Conservation (phyloP, 2,888 invertebrate genomes). For the Fissipunctia ypsillon region DNA sequence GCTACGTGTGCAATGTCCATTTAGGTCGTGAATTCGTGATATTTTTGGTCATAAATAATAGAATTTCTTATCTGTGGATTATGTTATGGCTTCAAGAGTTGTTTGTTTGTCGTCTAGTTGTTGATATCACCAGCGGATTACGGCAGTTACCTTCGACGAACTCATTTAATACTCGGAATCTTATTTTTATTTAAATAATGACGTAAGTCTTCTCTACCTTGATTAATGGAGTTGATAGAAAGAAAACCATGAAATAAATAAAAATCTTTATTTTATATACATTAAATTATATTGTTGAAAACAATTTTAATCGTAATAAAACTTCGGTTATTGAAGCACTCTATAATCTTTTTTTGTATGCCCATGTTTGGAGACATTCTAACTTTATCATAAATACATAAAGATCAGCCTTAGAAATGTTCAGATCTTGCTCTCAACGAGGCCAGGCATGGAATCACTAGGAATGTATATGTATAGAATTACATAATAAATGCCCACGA, state of each 20-base stretch:
- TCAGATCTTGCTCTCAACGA: constrained; percentile 85
- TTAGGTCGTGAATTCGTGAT: constrained; percentile 27
- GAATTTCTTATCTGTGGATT: constrained; percentile 58
- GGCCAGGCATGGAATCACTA: constrained; percentile 77
- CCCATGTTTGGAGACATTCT: constrained; percentile 72
- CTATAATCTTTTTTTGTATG: constrained; percentile 79
- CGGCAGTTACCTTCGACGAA: constrained; percentile 45
- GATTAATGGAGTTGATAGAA: constrained; percentile 41
- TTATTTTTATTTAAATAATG: constrained; percentile 30
- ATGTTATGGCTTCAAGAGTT: constrained; percentile 35
- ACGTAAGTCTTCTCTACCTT: constrained; percentile 40
- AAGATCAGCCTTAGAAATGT: constrained; percentile 85
- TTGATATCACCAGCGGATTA: constrained; percentile 44
- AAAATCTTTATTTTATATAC: constrained; percentile 90
- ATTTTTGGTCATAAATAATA: constrained; percentile 37
- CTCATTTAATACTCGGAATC: constrained; percentile 34
- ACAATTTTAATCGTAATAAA: constrained; percentile 82
- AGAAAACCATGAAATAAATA: constrained; percentile 81
- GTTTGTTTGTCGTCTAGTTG: constrained; percentile 37
- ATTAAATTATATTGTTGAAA: constrained; percentile 88
- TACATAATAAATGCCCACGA: constrained; percentile 79
- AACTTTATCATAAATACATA: constrained; percentile 79
- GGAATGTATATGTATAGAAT: constrained; percentile 85
- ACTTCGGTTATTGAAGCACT: constrained; percentile 89
- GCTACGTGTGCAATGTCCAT: constrained; percentile 18